Percentiles rank a stretch among this genome's conserved stretches.
Conservation (phyloP, 2,113 vertebrate genomes). For the Xiphias gladius region DNA sequence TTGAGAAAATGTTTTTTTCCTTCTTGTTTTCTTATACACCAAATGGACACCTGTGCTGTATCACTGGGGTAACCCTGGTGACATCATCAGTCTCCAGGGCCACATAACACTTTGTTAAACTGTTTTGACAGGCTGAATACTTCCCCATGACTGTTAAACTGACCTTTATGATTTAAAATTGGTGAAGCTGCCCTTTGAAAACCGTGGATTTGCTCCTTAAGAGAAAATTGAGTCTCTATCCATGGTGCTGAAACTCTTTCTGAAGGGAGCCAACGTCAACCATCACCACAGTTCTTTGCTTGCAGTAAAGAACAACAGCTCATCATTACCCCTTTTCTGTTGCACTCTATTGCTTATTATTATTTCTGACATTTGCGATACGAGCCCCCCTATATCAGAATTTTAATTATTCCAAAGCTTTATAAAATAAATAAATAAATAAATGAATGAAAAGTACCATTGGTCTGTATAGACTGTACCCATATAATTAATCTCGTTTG, state of each 20-base stretch:
- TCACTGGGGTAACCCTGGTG: no score
- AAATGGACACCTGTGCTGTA: no score
- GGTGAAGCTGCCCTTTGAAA: neutral
- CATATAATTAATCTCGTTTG: conserved; percentile 2
- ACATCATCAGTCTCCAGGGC: no score
- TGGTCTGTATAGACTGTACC: neutral
- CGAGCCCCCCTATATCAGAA: neutral
- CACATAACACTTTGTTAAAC: no score
- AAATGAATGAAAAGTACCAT: neutral
- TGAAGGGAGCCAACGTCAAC: neutral
- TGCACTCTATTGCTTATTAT: neutral
- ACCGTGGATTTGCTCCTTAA: neutral
- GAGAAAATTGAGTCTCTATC: conserved; percentile 29
- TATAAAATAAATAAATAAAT: neutral
- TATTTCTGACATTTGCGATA: neutral
- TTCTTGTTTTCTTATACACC: no score
- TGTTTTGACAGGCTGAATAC: no score
- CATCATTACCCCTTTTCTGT: neutral
- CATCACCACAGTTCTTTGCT: neutral
- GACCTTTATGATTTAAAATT: neutral
- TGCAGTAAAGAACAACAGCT: neutral
- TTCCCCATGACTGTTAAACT: neutral
- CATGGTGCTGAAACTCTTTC: conserved; percentile 47
- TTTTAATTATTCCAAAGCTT: neutral
- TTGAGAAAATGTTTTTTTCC: no score